Base-by-base conservation (phyloP, 2,113 vertebrate species). In the Cyphomyrus discorhynchus region DNA sequence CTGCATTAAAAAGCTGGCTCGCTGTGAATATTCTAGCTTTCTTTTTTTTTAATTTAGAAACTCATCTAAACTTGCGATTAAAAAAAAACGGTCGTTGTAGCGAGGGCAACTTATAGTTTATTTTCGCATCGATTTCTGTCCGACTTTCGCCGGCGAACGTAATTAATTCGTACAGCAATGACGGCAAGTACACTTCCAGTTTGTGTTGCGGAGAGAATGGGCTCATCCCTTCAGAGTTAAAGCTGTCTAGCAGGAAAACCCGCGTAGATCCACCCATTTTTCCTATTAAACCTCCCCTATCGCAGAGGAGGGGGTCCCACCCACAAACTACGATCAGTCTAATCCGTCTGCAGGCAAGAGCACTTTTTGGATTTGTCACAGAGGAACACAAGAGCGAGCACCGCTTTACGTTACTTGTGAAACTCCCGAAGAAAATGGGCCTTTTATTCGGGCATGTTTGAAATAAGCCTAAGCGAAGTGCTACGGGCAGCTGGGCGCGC, bases 181-280 rank as follows among this genome's bases (percentile, higher is more conserved):
- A 91, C 92, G 45, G 50, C 42, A 31, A 74, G 77, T 50, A 42
- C 86, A 70, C 84, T 91, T 88, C 89, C 88, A 50, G 88, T 94
- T 93, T 93, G 52, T 93, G 91, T 93, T 94, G 91, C 62, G 62
- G 93, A 92, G 93, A 93, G 95, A 93, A 93, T 93, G 91, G 92
- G 95, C 91, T 93, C 93, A 92, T 94, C 94, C 94, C 94, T 96
- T 93, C 92, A 89, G 92, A 94, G 91, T 93, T 93, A 92, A 95
- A 93, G 94, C 93, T 95, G 94, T 94, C 93, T 94, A 93, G 93
- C 89, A 95, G 94, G 94, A 92, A 93, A 93, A 90, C 91, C 87
- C 88, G 89, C 90, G 66, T 49, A 27, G 95, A 96, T 94, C 96
- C 97, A 94, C 97, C 97, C 96, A 94, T 95, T 93, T 91, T 92